Evolutionary conservation across 2,797 vertebrate genomes (phyloP), one percentile per base, ranked within the genome.

Genomic region (Eupleurogrammus muticus): DNA sequence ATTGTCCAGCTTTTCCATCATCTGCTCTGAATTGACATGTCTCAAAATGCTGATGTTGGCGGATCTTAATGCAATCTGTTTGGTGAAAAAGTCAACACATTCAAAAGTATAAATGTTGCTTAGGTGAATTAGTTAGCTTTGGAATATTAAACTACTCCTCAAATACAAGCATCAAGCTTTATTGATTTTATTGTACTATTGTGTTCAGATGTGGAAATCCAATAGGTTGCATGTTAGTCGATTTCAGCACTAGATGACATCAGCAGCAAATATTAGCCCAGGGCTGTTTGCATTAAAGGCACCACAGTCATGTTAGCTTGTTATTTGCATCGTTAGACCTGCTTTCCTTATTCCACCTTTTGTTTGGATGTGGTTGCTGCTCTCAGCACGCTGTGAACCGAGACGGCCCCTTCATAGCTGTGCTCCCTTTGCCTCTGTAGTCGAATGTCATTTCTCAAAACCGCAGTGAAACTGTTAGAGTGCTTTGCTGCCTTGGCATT

Each of bases 341-440:
- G 71, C 73, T 70, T 66, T 77, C 58, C 54, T 62, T 61, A 63
- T 65, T 80, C 73, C 79, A 70, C 69, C 60, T 81, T 80, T 47
- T 77, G 73, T 79, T 81, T 86, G 83, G 86, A 90, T 89, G 89
- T 90, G 89, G 89, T 90, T 82, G 75, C 73, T 82, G 87, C 86
- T 51, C 59, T 80, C 78, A 75, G 76, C 34, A n/a, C 5, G 14
- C 74, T 69, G 61, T 16, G 23, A 71, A 66, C 58, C 42, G 23
- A 71, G 68, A 58, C 46, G 23, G 54, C 67, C 62, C 80, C 66
- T 5, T 70, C 62, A 17, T 20, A 48, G 65, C 83, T 60, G 58
- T 13, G 32, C 79, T 88, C 69, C 57, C 35, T 59, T 70, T 42
- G 53, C 74, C 60, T 85, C 56, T 62, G 54, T 51, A 54, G 53